Percentiles rank a stretch among this genome's conserved stretches.
phyloP scores from a whole-genome alignment of 2,888 invertebrate species.

The Polietes domitor region DNA sequence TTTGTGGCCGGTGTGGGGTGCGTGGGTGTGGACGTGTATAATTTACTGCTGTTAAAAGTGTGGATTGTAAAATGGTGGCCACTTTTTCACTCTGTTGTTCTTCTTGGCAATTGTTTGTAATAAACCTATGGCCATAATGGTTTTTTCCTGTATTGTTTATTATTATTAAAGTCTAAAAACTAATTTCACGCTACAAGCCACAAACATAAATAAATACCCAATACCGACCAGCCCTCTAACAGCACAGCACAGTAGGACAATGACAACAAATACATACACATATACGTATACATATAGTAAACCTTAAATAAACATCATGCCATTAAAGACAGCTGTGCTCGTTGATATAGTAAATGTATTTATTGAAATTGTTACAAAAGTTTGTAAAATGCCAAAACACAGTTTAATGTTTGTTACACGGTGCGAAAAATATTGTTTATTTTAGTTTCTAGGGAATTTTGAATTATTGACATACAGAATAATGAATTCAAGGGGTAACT shows the following conservation, averaged over 20 bases:
- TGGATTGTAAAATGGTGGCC: conserved; percentile 32
- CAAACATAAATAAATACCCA: conserved; percentile 65
- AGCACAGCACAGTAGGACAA: conserved; percentile 8
- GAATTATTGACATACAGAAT: no score
- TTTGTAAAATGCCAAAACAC: no score
- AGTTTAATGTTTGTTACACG: no score
- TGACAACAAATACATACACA: conserved; percentile 11
- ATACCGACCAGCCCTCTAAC: conserved; percentile 24
- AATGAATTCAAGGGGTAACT: no score
- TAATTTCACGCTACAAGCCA: conserved; percentile 70
- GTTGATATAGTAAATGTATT: no score
- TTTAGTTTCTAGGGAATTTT: no score
- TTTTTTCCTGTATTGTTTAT: conserved; percentile 48
- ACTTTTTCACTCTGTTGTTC: neutral
- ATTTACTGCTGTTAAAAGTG: conserved; percentile 50
- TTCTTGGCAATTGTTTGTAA: conserved; percentile 55
- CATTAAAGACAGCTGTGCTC: conserved; percentile 18
- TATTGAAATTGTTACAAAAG: no score
- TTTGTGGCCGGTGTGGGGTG: no score
- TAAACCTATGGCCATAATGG: conserved; percentile 50
- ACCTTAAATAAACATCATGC: conserved; percentile 25
- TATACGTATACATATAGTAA: neutral
- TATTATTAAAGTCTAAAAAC: conserved; percentile 65
- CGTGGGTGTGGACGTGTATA: neutral
- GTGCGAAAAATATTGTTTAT: no score